Percentiles rank a stretch among this genome's conserved stretches.
Evolutionary conservation across 2,113 vertebrate genomes (phyloP).

Genomic region (Paracanthobrama guichenoti): DNA sequence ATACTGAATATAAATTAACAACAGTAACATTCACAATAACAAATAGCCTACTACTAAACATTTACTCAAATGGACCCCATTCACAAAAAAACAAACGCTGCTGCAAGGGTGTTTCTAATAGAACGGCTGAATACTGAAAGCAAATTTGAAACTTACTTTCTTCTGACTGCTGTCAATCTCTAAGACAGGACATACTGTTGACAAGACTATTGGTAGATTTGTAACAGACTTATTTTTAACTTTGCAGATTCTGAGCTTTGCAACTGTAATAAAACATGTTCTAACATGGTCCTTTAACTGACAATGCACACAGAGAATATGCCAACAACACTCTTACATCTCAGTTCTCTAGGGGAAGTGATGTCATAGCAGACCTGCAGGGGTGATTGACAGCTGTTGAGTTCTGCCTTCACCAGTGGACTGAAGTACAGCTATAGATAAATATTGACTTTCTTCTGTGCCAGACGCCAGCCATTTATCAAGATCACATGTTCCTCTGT

Average conservation of each 20-base stretch:
- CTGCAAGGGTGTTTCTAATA: too few species aligned
- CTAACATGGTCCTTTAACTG: not conserved
- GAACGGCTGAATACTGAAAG: too few species aligned
- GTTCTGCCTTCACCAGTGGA: not conserved
- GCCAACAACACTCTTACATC: not conserved
- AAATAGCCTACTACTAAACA: too few species aligned
- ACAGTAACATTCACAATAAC: too few species aligned
- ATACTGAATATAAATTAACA: too few species aligned
- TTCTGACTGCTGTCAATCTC: too few species aligned
- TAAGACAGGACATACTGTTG: too few species aligned
- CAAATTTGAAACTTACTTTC: too few species aligned
- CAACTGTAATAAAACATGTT: not conserved
- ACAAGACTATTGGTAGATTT: too few species aligned
- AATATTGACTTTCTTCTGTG: slow-evolving; percentile 1
- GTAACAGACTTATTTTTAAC: too few species aligned
- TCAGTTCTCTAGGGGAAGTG: not conserved
- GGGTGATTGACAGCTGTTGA: not conserved
- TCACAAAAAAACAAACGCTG: too few species aligned
- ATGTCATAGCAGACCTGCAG: not conserved
- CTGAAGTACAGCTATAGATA: not conserved
- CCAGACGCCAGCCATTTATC: not conserved
- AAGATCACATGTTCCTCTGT: not conserved
- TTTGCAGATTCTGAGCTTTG: not conserved
- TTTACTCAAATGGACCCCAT: too few species aligned
- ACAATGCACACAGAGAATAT: not conserved